Conservation (phyloP, 2,797 vertebrate genomes). For the Micropoecilia bifurca region DNA sequence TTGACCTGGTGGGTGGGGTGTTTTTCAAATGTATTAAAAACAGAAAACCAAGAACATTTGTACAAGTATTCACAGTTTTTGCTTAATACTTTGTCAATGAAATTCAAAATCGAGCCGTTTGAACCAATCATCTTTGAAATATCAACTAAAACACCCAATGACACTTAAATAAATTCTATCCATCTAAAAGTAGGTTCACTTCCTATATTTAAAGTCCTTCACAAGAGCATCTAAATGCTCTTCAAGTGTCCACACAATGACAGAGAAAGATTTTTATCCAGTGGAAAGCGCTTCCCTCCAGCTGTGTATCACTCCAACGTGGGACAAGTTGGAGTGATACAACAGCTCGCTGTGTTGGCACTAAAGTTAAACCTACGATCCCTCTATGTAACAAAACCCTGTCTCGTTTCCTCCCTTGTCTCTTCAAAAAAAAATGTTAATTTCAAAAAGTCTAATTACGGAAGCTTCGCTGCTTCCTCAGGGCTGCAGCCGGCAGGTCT, state of each 20-base stretch:
- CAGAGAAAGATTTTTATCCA: constrained; percentile 62
- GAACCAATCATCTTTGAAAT: background rate
- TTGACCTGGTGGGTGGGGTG: no score
- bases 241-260: constrained; percentile 46
- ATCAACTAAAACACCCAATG: background rate
- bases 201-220: constrained; percentile 18
- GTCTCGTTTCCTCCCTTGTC: constrained; percentile 51
- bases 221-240: constrained; percentile 40
- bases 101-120: background rate
- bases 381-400: constrained; percentile 46
- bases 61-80: background rate
- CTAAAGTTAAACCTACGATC: constrained; percentile 33
- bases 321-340: constrained; percentile 66
- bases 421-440: constrained; percentile 47
- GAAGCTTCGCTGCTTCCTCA: constrained; percentile 45
- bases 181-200: constrained; percentile 28
- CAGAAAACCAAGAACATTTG: background rate
- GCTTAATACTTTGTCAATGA: background rate
- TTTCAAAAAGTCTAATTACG: constrained; percentile 47
- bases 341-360: constrained; percentile 34
- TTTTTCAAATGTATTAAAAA: background rate
- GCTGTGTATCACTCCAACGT: constrained; percentile 55
- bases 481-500: constrained; percentile 41
- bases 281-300: constrained; percentile 50
- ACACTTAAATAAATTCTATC: constrained; percentile 29